Evolutionary conservation across 1,140 invertebrate genomes (phyloP).

Genomic region (Drosophila varians): DNA sequence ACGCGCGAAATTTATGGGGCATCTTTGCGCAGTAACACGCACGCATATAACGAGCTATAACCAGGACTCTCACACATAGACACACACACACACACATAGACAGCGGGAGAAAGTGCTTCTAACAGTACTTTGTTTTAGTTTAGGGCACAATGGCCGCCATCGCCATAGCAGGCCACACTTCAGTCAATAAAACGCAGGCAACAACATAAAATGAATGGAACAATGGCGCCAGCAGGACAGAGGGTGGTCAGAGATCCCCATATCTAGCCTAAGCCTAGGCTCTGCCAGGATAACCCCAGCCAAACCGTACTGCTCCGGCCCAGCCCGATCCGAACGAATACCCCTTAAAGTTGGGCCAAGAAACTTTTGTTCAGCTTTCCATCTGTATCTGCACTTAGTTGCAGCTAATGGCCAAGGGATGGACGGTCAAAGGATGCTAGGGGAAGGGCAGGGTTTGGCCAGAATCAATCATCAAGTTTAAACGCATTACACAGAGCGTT

Average conservation of each 20-base stretch:
- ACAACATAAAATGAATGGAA: slow-evolving; percentile 74
- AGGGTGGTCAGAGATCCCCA: too few relatives aligned
- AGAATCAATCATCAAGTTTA: slow-evolving; percentile 80
- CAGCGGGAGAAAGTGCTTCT: slow-evolving; percentile 60
- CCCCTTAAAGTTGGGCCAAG: slow-evolving; percentile 67
- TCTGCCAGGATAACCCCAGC: slow-evolving; percentile 19
- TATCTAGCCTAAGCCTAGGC: slow-evolving; percentile 25
- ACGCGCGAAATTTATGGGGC: slow-evolving; percentile 78
- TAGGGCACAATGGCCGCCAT: slow-evolving; percentile 75
- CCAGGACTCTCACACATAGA: too few relatives aligned
- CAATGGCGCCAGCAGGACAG: slow-evolving; percentile 58
- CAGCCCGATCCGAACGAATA: neutral
- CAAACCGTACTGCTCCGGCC: neutral
- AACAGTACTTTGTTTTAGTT: slow-evolving; percentile 81
- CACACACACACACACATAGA: slow-evolving; percentile 25
- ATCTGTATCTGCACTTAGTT: slow-evolving; percentile 65
- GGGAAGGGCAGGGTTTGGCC: slow-evolving; percentile 3
- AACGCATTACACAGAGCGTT: slow-evolving; percentile 79
- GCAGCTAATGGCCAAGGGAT: slow-evolving; percentile 43
- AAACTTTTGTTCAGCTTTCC: slow-evolving; percentile 54
- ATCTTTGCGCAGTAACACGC: slow-evolving; percentile 80
- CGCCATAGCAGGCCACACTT: slow-evolving; percentile 55
- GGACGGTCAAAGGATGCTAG: neutral
- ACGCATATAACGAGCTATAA: slow-evolving; percentile 77
- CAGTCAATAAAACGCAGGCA: slow-evolving; percentile 81